Percentiles rank a stretch among this genome's conserved stretches.
These are phyloP conservation scores for Chironomus tentans DNA, from an alignment of 2,888 invertebrate species.

Conservation along the genomic window DNA sequence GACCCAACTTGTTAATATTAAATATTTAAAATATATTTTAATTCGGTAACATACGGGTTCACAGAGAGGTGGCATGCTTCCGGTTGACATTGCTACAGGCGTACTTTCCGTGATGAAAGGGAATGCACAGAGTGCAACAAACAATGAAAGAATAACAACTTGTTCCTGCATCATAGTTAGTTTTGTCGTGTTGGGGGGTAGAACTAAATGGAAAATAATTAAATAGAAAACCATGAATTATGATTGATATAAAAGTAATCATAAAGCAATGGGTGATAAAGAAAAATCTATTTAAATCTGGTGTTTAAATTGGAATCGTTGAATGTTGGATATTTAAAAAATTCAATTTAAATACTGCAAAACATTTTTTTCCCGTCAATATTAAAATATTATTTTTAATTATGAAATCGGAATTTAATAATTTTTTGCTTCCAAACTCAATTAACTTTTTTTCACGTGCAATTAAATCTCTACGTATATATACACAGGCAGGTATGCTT, in stretches of 20 bases:
- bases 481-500: no score
- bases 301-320: no score
- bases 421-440: not conserved
- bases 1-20: not conserved
- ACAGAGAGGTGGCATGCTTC: constrained; percentile 16
- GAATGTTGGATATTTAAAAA: no score
- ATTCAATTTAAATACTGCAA: no score
- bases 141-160: constrained; percentile 2
- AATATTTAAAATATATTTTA: not conserved
- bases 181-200: not conserved
- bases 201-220: not conserved
- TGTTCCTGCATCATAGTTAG: constrained; percentile 10
- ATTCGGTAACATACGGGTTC: constrained; percentile 1
- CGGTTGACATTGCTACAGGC: not conserved
- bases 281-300: no score
- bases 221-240: no score
- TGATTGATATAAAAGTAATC: no score
- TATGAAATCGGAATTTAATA: not conserved
- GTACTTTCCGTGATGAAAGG: not conserved
- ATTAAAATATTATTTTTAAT: not conserved
- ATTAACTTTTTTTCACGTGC: not conserved
- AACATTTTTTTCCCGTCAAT: no score
- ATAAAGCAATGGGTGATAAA: no score
- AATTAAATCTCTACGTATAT: no score
- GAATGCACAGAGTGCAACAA: not conserved